These are phyloP conservation scores for Poeciliopsis prolifica DNA, from an alignment of 2,113 vertebrate species.

Conservation along the genomic window DNA sequence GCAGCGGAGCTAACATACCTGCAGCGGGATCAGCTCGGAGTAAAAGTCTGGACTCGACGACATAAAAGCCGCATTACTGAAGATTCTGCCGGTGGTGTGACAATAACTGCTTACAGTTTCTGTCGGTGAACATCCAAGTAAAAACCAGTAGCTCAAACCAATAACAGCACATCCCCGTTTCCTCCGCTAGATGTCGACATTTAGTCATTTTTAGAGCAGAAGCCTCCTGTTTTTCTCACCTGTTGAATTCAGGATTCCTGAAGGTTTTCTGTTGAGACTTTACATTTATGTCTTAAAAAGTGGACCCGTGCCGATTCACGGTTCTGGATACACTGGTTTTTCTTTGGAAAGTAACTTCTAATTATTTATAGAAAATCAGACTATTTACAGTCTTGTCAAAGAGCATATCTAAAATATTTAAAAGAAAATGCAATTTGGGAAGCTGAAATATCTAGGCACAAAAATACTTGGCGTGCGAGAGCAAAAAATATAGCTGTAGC, in stretches of 20 bases:
- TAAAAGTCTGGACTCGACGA: neutral
- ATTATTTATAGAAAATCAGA: no score
- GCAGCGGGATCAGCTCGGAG: neutral
- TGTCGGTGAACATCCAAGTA: neutral
- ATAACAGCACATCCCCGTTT: neutral
- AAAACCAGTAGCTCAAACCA: neutral
- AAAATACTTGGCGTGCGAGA: no score
- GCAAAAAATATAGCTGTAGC: no score
- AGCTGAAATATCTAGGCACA: no score
- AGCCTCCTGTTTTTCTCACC: neutral
- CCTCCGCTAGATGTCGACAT: slow-evolving; percentile 10
- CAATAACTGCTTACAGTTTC: neutral
- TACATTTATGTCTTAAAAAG: neutral
- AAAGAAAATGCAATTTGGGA: no score
- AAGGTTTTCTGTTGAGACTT: neutral
- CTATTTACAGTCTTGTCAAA: no score
- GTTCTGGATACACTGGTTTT: no score
- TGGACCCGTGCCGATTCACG: no score
- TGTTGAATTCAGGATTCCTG: neutral
- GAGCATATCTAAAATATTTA: no score
- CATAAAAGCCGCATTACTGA: neutral
- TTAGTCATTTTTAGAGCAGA: neutral
- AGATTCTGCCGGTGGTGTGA: neutral
- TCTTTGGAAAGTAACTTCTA: no score
- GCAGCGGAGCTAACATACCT: slow-evolving; percentile 15